Evolutionary conservation across 1,140 invertebrate species (phyloP).

Genomic region (Octopus bimaculoides): DNA sequence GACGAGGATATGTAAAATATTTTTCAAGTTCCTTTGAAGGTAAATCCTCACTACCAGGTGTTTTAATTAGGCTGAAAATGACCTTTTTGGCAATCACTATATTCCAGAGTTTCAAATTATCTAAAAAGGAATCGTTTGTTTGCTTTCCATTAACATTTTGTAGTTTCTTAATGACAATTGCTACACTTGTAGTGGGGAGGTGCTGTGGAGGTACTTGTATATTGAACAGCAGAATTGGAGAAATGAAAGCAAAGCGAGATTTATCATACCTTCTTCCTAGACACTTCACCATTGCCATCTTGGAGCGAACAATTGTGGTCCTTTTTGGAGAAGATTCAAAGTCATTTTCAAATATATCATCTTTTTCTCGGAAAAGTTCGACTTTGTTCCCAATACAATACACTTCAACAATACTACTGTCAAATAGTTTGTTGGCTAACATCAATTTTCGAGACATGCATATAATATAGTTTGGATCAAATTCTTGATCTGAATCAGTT

Average conservation of each 20-base stretch:
- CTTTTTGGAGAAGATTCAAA: neutral
- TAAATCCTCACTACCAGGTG: neutral
- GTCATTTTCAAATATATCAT: conserved; percentile 1
- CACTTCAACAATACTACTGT: conserved; percentile 40
- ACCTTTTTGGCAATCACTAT: neutral
- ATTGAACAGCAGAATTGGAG: conserved; percentile 42
- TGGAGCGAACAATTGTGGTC: conserved; percentile 10
- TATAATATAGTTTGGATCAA: conserved; percentile 36
- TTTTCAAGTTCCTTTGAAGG: neutral
- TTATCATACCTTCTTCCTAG: conserved; percentile 28
- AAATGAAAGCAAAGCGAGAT: conserved; percentile 36
- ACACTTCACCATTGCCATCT: conserved; percentile 39
- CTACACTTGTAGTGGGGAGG: neutral
- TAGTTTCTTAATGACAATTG: conserved; percentile 1
- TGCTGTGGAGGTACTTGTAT: conserved; percentile 26
- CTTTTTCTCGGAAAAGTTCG: neutral
- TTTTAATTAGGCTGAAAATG: neutral
- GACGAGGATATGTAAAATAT: neutral
- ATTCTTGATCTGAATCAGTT: conserved; percentile 10
- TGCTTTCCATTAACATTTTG: neutral
- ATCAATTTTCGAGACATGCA: conserved; percentile 40
- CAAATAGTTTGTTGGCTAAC: conserved; percentile 38
- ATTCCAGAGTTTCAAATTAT: conserved; percentile 3
- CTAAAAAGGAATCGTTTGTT: neutral
- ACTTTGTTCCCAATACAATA: conserved; percentile 18